A percentile compares a stretch with the other conserved stretches of the same genome.
These are phyloP conservation scores for Cecropterus lyciades DNA, from an alignment of 1,140 invertebrate species.

Conservation along the genomic window DNA sequence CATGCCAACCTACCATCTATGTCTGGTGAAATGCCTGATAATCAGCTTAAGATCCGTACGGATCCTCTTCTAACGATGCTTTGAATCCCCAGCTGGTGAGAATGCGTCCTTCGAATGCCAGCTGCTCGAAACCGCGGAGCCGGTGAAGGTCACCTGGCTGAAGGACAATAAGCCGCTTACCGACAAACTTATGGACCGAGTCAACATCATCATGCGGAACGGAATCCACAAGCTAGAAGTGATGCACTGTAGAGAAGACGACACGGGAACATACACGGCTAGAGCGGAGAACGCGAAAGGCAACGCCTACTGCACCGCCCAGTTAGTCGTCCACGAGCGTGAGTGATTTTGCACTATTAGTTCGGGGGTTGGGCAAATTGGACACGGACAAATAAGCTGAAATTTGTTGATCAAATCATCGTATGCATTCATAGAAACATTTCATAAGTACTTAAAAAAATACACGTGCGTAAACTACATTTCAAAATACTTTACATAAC, in stretches of 20 bases:
- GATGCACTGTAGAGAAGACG: slow-evolving; percentile 91
- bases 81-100: slow-evolving; percentile 90
- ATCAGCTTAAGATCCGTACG: slow-evolving; percentile 49
- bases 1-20: background rate
- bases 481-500: too few relatives aligned
- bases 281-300: slow-evolving; percentile 93
- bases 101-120: slow-evolving; percentile 93
- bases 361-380: slow-evolving; percentile 38
- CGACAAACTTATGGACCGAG: slow-evolving; percentile 90
- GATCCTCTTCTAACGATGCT: slow-evolving; percentile 58
- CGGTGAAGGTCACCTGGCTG: slow-evolving; percentile 92
- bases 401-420: background rate
- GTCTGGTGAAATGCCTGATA: background rate
- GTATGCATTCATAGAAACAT: background rate
- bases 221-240: slow-evolving; percentile 89
- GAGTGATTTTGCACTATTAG: slow-evolving; percentile 70
- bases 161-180: slow-evolving; percentile 94
- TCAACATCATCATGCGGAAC: slow-evolving; percentile 86
- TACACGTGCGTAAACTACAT: too few relatives aligned
- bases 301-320: slow-evolving; percentile 92
- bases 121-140: slow-evolving; percentile 80
- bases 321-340: slow-evolving; percentile 93
- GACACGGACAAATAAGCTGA: background rate
- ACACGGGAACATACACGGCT: slow-evolving; percentile 96
- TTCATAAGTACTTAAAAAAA: background rate